phyloP scores from a whole-genome alignment of 2,888 invertebrate genomes.

The Meiosimyza platycephala region DNA sequence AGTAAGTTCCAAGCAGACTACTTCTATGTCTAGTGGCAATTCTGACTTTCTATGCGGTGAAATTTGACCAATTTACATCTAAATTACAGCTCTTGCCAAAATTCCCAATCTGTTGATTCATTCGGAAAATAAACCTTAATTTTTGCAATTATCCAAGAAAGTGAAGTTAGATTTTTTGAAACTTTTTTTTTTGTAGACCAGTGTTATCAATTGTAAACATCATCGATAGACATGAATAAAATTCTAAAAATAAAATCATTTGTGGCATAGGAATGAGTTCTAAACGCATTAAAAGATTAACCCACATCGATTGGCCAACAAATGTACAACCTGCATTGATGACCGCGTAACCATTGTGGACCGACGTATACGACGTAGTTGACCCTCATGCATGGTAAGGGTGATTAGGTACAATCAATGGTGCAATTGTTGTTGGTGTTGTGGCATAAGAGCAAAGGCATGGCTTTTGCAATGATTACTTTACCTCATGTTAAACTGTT shows the following conservation, averaged over 20 bases:
- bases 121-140: no score
- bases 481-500: conserved; percentile 18
- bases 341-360: conserved; percentile 11
- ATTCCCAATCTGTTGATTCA: no score
- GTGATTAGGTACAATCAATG: background rate
- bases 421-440: background rate
- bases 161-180: no score
- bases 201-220: no score
- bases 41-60: no score
- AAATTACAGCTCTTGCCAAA: no score
- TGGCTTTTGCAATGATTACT: conserved; percentile 4
- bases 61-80: no score
- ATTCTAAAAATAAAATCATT: background rate
- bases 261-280: conserved; percentile 52
- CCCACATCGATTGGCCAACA: conserved; percentile 55
- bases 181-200: no score
- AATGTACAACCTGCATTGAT: conserved; percentile 9
- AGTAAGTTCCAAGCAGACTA: no score
- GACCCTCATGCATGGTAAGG: conserved; percentile 7
- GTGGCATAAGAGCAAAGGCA: conserved; percentile 11
- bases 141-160: no score
- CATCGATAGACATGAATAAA: no score
- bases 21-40: no score
- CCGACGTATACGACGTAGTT: background rate
- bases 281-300: conserved; percentile 66